phyloP scores from a whole-genome alignment of 1,140 invertebrate species.

The Bombus fervidus region DNA sequence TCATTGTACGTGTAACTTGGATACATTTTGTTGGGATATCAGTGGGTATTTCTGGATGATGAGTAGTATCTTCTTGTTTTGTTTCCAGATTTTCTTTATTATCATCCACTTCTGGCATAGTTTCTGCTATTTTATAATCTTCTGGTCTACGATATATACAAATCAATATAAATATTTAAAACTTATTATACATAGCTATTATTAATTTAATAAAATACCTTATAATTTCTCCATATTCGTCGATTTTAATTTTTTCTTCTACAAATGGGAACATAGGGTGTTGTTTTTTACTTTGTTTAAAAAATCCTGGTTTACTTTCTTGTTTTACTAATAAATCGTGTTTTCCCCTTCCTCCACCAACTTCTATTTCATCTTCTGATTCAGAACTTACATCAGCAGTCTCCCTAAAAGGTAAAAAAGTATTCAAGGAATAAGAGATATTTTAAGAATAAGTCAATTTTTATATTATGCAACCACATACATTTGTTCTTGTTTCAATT shows the following conservation, averaged over 20 bases:
- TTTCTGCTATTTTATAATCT: constrained; percentile 93
- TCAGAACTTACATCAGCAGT: constrained; percentile 90
- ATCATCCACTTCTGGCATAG: constrained; percentile 85
- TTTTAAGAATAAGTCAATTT: not conserved
- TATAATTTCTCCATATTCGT: constrained; percentile 98
- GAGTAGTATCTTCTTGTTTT: constrained; percentile 84
- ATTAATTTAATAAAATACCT: constrained; percentile 75
- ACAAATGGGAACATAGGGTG: constrained; percentile 98
- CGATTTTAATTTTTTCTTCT: constrained; percentile 96
- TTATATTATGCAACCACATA: constrained; percentile 59
- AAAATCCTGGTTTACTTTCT: constrained; percentile 91
- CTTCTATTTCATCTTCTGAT: constrained; percentile 93
- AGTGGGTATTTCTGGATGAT: constrained; percentile 84
- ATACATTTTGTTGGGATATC: constrained; percentile 96
- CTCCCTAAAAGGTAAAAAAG: constrained; percentile 80
- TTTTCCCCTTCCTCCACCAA: constrained; percentile 88
- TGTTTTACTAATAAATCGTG: constrained; percentile 95
- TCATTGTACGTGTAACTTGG: constrained; percentile 88
- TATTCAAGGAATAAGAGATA: constrained; percentile 26
- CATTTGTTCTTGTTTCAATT: constrained; percentile 81
- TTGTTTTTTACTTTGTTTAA: constrained; percentile 96
- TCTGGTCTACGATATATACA: constrained; percentile 86
- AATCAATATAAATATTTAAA: constrained; percentile 42
- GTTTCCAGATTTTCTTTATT: constrained; percentile 88
- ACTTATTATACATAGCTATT: constrained; percentile 22